phyloP scores from a whole-genome alignment of 1,140 invertebrate genomes.

The Ips nitidus region DNA sequence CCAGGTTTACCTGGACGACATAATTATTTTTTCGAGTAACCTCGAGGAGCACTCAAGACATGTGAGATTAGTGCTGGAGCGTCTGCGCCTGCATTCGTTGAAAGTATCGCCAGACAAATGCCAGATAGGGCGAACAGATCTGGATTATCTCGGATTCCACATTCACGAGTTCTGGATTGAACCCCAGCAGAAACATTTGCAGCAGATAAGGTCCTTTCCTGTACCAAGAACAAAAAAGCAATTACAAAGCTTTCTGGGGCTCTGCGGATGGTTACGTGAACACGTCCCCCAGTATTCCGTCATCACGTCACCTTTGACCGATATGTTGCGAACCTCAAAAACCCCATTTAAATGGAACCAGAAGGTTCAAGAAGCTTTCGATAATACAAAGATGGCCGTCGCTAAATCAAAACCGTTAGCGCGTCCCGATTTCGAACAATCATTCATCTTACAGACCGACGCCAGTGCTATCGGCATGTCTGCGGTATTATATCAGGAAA shows the following conservation, averaged over 20 bases:
- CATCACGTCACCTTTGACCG: constrained; percentile 33
- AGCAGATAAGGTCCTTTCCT: constrained; percentile 37
- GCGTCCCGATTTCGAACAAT: constrained; percentile 12
- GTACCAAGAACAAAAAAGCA: constrained; percentile 30
- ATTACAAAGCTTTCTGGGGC: constrained; percentile 42
- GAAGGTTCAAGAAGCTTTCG: constrained; percentile 26
- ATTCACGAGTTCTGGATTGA: constrained; percentile 31
- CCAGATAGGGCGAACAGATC: constrained; percentile 8
- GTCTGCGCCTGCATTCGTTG: constrained; percentile 13
- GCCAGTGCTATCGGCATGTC: constrained; percentile 19
- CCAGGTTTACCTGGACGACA: background rate
- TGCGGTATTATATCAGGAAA: constrained; percentile 29
- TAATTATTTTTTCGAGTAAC: background rate
- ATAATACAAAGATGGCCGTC: constrained; percentile 26
- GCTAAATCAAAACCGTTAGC: background rate
- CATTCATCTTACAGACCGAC: constrained; percentile 32
- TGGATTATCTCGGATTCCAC: constrained; percentile 43
- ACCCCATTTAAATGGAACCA: constrained; percentile 27
- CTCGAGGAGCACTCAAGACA: background rate
- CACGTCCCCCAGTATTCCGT: constrained; percentile 36
- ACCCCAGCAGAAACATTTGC: constrained; percentile 38
- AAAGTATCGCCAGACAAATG: constrained; percentile 28
- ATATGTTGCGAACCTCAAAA: constrained; percentile 22
- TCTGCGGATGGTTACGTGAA: constrained; percentile 41
- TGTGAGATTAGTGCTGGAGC: constrained; percentile 31